Conservation (phyloP, 37 sponge, comb jelly and placozoan genomes). For the Spongilla lacustris region DNA sequence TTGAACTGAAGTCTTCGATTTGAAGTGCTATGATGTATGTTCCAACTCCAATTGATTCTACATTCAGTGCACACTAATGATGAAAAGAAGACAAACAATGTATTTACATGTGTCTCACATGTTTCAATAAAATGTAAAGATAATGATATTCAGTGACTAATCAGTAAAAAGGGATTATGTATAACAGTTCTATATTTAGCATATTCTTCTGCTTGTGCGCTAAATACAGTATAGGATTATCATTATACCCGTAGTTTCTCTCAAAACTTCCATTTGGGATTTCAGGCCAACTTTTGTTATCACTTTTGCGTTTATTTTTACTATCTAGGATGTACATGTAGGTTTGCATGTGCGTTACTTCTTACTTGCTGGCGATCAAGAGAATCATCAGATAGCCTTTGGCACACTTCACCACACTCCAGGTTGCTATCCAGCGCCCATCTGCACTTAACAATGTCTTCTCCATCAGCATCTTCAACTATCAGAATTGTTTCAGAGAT, state of each 20-base stretch:
- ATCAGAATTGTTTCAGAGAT: not conserved
- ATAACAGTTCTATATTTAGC: no score
- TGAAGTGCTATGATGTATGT: constrained; percentile 14
- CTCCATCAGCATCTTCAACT: constrained; percentile 25
- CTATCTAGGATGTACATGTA: not conserved
- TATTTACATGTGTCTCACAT: no score
- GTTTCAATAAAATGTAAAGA: no score
- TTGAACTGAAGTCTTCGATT: constrained; percentile 11
- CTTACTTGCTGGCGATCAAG: not conserved
- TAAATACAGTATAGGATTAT: no score
- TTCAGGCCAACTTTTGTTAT: not conserved
- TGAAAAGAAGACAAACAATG: not conserved
- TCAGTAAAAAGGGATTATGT: no score
- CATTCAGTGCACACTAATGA: not conserved
- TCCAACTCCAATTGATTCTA: not conserved
- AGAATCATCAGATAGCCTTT: not conserved
- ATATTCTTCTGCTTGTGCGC: no score
- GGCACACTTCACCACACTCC: constrained; percentile 25
- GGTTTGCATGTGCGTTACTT: not conserved
- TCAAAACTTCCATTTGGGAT: no score
- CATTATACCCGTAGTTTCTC: no score
- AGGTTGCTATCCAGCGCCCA: constrained; percentile 1
- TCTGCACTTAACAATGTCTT: constrained; percentile 12
- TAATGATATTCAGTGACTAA: no score
- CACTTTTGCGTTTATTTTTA: not conserved